These are phyloP conservation scores for Bombus haemorrhoidalis DNA, from an alignment of 1,140 invertebrate genomes.

Conservation along the genomic window DNA sequence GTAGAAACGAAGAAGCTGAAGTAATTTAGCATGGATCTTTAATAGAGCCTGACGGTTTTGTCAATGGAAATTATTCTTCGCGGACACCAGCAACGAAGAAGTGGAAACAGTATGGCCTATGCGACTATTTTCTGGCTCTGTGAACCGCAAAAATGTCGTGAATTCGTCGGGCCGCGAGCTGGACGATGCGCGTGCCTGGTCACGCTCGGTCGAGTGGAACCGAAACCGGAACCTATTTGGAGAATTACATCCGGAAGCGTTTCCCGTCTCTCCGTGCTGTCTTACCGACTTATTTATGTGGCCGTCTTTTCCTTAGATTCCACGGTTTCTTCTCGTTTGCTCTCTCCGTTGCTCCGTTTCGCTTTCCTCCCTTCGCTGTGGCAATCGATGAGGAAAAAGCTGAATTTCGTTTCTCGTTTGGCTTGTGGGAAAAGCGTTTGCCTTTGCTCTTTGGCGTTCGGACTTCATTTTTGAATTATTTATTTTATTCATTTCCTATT, in stretches of 20 bases:
- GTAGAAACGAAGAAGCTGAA: not conserved
- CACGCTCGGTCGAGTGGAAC: constrained; percentile 43
- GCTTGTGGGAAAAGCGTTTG: not conserved
- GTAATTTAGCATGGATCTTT: constrained; percentile 23
- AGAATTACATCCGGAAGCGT: constrained; percentile 62
- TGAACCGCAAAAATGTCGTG: constrained; percentile 50
- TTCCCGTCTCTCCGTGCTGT: constrained; percentile 16
- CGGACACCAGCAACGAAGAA: not conserved
- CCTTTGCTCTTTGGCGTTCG: not conserved
- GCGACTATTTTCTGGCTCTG: constrained; percentile 61
- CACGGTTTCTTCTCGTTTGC: not conserved
- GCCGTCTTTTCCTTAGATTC: not conserved
- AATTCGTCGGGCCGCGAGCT: not conserved
- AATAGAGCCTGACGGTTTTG: not conserved
- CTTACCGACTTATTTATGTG: constrained; percentile 35
- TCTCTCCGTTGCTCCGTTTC: no score
- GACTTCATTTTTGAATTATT: not conserved
- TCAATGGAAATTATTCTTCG: not conserved
- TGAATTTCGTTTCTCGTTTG: not conserved
- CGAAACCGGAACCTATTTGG: constrained; percentile 64
- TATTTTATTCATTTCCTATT: not conserved
- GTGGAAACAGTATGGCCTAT: not conserved
- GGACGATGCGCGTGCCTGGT: constrained; percentile 9
- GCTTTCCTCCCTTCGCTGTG: no score
- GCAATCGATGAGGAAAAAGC: not conserved